Conservation (phyloP, 2,113 vertebrate species). For the Indicator maculatus region DNA sequence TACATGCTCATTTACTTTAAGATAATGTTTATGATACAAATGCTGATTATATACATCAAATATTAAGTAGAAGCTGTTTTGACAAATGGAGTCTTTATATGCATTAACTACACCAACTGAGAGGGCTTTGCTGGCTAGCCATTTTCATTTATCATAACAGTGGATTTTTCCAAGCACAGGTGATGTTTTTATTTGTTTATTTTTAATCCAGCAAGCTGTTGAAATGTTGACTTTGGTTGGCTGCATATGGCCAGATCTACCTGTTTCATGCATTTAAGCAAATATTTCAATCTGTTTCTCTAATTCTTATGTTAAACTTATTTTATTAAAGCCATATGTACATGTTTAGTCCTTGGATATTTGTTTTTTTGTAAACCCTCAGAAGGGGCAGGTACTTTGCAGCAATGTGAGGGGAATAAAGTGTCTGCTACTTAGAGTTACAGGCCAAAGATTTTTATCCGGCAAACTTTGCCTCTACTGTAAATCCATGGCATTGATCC, state of each 20-base stretch:
- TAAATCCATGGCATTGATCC: conserved; percentile 35
- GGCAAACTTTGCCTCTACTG: conserved; percentile 40
- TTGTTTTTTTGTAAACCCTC: neutral
- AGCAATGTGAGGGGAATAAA: neutral
- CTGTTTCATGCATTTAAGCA: neutral
- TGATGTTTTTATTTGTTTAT: neutral
- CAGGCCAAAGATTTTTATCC: conserved; percentile 1
- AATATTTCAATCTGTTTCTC: neutral
- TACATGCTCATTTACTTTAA: neutral
- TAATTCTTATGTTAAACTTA: neutral
- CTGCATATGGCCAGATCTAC: neutral
- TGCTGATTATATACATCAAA: neutral
- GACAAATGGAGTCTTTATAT: neutral
- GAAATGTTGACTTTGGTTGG: neutral
- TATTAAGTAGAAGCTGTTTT: neutral
- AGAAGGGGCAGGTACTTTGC: neutral
- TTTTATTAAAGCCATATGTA: neutral
- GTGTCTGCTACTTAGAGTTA: neutral
- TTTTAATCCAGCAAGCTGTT: neutral
- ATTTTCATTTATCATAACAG: neutral
- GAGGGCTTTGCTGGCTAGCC: neutral
- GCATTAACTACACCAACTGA: neutral
- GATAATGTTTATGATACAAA: neutral
- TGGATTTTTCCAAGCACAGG: neutral
- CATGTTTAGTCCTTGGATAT: neutral